A percentile compares a stretch with the other conserved stretches of the same genome.
Evolutionary conservation across 1,140 invertebrate genomes (phyloP).

Genomic region (Varroa destructor): DNA sequence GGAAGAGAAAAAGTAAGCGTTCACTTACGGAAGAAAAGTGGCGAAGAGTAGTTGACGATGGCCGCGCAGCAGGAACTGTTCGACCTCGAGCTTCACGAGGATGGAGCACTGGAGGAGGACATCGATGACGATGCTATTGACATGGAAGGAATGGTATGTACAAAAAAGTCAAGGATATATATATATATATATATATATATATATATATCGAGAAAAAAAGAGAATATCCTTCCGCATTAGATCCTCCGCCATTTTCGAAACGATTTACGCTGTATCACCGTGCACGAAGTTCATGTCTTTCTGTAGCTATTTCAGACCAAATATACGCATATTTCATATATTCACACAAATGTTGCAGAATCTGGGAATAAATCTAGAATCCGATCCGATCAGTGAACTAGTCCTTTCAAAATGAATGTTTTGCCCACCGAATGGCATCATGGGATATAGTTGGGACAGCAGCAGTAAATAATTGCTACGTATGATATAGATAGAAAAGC

Average conservation of each 20-base stretch:
- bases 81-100: constrained; percentile 22
- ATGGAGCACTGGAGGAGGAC: constrained; percentile 5
- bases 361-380: not conserved
- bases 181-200: no score
- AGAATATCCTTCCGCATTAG: not conserved
- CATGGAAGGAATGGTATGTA: constrained; percentile 25
- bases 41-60: not conserved
- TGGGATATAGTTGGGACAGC: no score
- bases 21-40: no score
- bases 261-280: not conserved
- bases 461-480: no score
- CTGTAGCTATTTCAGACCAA: not conserved
- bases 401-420: no score
- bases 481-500: no score
- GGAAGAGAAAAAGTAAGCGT: no score
- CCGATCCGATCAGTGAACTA: no score
- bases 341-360: not conserved
- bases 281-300: not conserved
- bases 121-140: constrained; percentile 22
- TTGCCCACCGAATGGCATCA: no score
- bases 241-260: not conserved
- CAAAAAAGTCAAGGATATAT: not conserved
- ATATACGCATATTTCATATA: no score
- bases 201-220: not conserved
- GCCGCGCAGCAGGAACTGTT: constrained; percentile 14